Base-by-base conservation (phyloP, 1,140 invertebrate species). In the Zeugodacus cucurbitae region DNA sequence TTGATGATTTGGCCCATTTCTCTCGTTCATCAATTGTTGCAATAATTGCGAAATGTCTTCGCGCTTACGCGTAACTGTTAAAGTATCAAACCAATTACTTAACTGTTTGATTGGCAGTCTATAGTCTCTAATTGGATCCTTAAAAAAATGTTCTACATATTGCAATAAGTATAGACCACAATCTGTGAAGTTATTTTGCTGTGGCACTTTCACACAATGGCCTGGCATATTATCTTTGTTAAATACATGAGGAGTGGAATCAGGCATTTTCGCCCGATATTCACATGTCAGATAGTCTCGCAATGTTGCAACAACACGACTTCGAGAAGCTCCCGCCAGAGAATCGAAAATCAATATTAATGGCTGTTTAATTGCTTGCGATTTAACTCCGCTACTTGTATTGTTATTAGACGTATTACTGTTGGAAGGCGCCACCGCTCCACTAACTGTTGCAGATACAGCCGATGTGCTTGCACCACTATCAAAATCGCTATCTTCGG, bases 281-380 rank as follows among this genome's bases (percentile, higher is more conserved):
- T 99, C 98, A 90, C 98, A 96, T 59, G 96, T 96, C 29, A 99
- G 94, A 94, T 99, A 99, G 90, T 98, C 97, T 48, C 97, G 94
- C 87, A 99, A 94, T 0, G 97, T 98, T 11, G 97, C 96, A 5
- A 98, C 97, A 87, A 98, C 97, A 87, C 96, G 95, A 54, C 95
- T 95, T 90, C 98, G 95, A 88, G 96, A 96, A 22, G 97, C 96
- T 22, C 97, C 97, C 89, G 96, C 96, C 89, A 99, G 94, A 0
- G 98, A 99, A 94, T 99, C 98, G 94, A 99, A 98, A 92, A 99
- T 97, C 87, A 99, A 94, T 91, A 99, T 98, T 92, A 98, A 98
- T 0, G 98, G 98, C 89, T 93, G 92, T 62, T 93, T 93, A 0
- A 93, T 92, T 7, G 92, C 90, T 10, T 91, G 91, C 58, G 44